Evolutionary conservation across 2,888 invertebrate genomes (phyloP), one percentile per base, ranked within the genome.

Genomic region (Parnassius glacialis): DNA sequence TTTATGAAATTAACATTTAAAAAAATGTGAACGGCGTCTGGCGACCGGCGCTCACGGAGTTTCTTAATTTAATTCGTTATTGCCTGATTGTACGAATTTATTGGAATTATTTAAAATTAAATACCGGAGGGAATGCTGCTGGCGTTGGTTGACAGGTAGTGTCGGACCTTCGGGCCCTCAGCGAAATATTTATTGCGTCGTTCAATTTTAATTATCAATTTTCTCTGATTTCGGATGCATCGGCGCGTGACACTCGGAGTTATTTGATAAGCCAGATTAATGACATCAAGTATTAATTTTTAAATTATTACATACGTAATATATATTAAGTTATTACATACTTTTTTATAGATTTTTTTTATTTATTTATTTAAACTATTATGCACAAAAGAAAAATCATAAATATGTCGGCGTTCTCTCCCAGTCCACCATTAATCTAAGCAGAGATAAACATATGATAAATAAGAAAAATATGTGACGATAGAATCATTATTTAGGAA

Each of bases 1-100:
- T 65, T 63, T 79, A 80, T 83, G 61, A 74, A 75, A 84, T 85
- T 83, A 79, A 78, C 84, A 80, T 72, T 82, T 81, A 79, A 74
- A 74, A 80, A 76, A 80, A 76, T 73, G 78, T 79, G 76, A 75
- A 57, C 57, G 57, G 48, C 52, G 57, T 34, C 20, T 45, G 52
- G 10, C 56, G 56, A 25, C 42, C 61, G 56, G 13, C 52, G 52
- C 45, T 52, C 47, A 52, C 52, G 12, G 52, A 12, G 47, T 52
- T 57, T 61, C 52, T 61, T 47, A 61, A 61, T 61, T 57, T 57
- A 53, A 52, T 61, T 57, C 57, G 52, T 61, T 57, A 47, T 48
- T 43, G 52, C 52, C 52, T 45, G 47, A 61, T 57, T 57, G 61
- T 57, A 16, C 12, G 56, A 61, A 61, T 48, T 61, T 61, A 61